Percentiles rank a stretch among this genome's conserved stretches.
These are phyloP conservation scores for Drosophila littoralis DNA, from an alignment of 1,140 invertebrate genomes.

Conservation along the genomic window DNA sequence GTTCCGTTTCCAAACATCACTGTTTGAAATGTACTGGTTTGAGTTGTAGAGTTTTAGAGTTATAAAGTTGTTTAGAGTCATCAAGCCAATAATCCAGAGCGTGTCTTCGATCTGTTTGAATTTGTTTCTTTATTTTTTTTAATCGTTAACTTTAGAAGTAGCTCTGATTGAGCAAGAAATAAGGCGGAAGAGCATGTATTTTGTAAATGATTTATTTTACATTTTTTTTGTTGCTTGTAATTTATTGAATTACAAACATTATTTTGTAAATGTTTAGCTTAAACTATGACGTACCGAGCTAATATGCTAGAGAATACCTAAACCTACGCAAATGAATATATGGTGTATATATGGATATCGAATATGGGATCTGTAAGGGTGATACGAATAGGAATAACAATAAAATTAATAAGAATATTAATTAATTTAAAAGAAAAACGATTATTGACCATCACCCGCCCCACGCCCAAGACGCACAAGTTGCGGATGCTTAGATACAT, in stretches of 20 bases:
- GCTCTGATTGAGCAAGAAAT: too few species aligned
- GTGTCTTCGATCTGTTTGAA: too few species aligned
- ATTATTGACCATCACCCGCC: constrained; percentile 74
- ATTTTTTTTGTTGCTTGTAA: constrained; percentile 30
- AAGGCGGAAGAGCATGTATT: too few species aligned
- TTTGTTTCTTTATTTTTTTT: too few species aligned
- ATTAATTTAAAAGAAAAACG: constrained; percentile 61
- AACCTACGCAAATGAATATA: constrained; percentile 77
- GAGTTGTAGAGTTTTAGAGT: too few species aligned
- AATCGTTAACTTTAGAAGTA: too few species aligned
- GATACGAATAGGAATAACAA: constrained; percentile 14
- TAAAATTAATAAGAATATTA: constrained; percentile 59
- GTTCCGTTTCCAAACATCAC: too few species aligned
- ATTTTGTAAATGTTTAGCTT: constrained; percentile 34
- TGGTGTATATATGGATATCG: constrained; percentile 35
- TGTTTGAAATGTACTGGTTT: too few species aligned
- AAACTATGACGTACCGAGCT: constrained; percentile 64
- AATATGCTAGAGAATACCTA: constrained; percentile 69
- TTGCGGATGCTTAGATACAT: constrained; percentile 56
- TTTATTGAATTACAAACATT: constrained; percentile 40
- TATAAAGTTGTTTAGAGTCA: too few species aligned
- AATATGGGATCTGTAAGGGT: constrained; percentile 22
- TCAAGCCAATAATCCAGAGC: too few species aligned
- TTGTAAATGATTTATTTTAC: constrained; percentile 46
- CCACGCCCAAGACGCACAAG: constrained; percentile 59